Evolutionary conservation across 2,888 invertebrate species (phyloP).

Genomic region (Epinotia demarniana): DNA sequence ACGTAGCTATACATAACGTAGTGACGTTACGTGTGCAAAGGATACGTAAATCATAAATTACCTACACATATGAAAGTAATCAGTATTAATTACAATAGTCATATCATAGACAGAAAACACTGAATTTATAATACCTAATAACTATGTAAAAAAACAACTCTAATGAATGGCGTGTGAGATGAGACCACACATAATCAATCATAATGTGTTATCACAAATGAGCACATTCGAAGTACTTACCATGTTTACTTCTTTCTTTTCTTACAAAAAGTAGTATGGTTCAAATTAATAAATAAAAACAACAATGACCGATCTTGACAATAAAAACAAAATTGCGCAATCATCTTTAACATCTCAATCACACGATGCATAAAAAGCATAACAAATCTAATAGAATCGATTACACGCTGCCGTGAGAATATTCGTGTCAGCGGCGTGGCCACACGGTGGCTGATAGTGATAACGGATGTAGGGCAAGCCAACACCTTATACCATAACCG

Average conservation of each 20-base stretch:
- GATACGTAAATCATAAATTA: neutral
- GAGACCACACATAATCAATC: neutral
- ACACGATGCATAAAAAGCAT: constrained; percentile 52
- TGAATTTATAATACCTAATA: neutral
- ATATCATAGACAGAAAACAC: neutral
- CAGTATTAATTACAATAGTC: neutral
- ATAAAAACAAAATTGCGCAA: constrained; percentile 47
- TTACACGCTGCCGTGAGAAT: constrained; percentile 68
- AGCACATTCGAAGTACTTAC: neutral
- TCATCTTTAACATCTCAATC: constrained; percentile 44
- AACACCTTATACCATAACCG: constrained; percentile 35
- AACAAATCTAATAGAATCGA: constrained; percentile 61
- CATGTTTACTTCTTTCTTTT: neutral
- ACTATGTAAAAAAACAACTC: neutral
- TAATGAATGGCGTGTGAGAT: neutral
- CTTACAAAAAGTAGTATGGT: neutral
- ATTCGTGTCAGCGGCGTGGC: constrained; percentile 58
- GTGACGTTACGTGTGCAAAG: neutral
- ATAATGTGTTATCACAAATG: neutral
- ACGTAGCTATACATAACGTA: neutral
- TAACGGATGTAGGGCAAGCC: constrained; percentile 60
- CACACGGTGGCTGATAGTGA: constrained; percentile 61
- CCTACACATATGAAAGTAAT: neutral
- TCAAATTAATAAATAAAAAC: constrained; percentile 22
- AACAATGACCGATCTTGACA: constrained; percentile 11